phyloP scores from a whole-genome alignment of 1,140 invertebrate genomes.

The Cryptotermes secundus region DNA sequence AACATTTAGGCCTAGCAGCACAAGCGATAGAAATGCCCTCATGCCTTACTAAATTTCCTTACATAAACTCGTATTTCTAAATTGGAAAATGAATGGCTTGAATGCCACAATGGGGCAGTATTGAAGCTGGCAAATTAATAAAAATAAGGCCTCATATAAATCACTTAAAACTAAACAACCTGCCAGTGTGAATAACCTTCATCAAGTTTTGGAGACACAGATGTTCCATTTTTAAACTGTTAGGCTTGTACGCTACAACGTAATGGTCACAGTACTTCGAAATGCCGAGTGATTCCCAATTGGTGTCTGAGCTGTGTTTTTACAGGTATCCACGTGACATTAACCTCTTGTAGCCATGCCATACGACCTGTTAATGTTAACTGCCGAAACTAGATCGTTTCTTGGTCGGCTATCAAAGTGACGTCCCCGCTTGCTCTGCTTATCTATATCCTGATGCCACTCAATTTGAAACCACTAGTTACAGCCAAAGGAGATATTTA shows the following conservation, averaged over 20 bases:
- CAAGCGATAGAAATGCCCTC: too few species aligned
- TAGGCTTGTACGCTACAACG: neutral
- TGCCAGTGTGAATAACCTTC: too few species aligned
- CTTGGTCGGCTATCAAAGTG: neutral
- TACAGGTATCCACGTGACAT: neutral
- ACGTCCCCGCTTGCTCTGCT: neutral
- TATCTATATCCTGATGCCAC: neutral
- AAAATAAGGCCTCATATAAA: too few species aligned
- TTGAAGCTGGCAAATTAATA: too few species aligned
- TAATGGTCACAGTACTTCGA: neutral
- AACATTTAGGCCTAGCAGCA: too few species aligned
- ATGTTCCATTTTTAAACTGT: neutral
- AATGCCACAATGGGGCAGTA: too few species aligned
- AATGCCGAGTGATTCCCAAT: neutral
- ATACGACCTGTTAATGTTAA: conserved; percentile 7
- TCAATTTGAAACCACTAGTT: neutral
- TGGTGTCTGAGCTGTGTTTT: neutral
- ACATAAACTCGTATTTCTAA: too few species aligned
- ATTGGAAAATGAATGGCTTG: too few species aligned
- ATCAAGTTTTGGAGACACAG: neutral
- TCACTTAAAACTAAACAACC: too few species aligned
- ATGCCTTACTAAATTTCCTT: too few species aligned
- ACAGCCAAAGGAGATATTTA: too few species aligned
- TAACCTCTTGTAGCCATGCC: neutral
- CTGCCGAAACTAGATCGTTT: neutral